Evolutionary conservation across 1,140 invertebrate species (phyloP), one percentile per base, ranked within the genome.

Genomic region (Kradibia gibbosae): DNA sequence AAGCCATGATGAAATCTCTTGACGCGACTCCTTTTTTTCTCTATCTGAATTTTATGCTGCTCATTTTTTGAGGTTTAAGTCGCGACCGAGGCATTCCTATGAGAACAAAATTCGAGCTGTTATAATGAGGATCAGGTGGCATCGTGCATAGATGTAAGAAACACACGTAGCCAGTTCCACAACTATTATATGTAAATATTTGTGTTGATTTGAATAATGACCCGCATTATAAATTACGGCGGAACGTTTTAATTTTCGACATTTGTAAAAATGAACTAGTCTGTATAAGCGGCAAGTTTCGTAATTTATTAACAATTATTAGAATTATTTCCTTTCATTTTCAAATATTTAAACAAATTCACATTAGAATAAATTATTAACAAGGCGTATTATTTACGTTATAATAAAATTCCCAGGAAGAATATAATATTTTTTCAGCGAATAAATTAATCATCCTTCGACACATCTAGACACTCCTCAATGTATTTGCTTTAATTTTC

Each of bases 1-100:
- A 74, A 80, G 72, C 60, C 34, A n/a, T 62, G 78, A 80, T 74
- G 78, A 74, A 74, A 80, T 80, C 78, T 76, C 34, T 77, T 79
- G 39, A 76, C 74, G 74, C 65, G 48, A 76, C 57, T 76, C 25
- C 17, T 73, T 73, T 17, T 75, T 60, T 20, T 42, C 25, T 73
- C 25, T 73, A n/a, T 48, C 36, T 73, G 0, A 36, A 20, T 34
- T 22, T 53, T 73, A 55, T 55, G 11, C 11, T 57, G 71, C 45
- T 31, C 20, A 10, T 50, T 34, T 36, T 53, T 55, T 55, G 28
- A 73, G n/a, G 48, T 48, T 31, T 50, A 15, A 1, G 17, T 36
- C 22, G 36, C 31, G 60, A 17, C 31, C 31, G 20, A 39, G 20
- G 62, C 7, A 67, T 39, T 67, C 34, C 20, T 50, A 48, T 53